Evolutionary conservation across 2,888 invertebrate species (phyloP).

Genomic region (Drosophila quinaria): DNA sequence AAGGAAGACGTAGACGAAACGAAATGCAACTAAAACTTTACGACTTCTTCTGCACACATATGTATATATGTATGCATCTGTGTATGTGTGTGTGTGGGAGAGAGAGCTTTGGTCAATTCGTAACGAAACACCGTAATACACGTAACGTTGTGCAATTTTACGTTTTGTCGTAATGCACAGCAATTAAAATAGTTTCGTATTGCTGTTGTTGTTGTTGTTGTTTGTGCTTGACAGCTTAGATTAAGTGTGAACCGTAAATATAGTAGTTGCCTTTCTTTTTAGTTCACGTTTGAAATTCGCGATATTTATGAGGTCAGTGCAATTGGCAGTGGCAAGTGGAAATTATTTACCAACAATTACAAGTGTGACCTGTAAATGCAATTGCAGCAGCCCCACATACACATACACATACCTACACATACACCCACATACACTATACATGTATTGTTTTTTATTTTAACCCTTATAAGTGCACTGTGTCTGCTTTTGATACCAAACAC

Average conservation of each 20-base stretch:
- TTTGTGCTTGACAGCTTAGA: conserved; percentile 78
- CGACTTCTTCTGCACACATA: conserved; percentile 55
- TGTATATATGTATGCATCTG: conserved; percentile 5
- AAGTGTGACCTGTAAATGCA: conserved; percentile 35
- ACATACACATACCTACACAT: background rate
- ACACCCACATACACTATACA: background rate
- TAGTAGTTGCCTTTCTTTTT: conserved; percentile 49
- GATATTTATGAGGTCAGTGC: conserved; percentile 65
- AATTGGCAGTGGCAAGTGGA: conserved; percentile 52
- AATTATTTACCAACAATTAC: conserved; percentile 68
- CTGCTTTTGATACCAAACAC: background rate
- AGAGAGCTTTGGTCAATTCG: conserved; percentile 43
- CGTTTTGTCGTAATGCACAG: conserved; percentile 63
- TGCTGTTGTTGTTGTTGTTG: conserved; percentile 19
- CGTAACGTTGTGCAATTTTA: conserved; percentile 63
- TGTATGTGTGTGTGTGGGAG: conserved; percentile 2
- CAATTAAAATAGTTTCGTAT: conserved; percentile 62
- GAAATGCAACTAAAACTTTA: conserved; percentile 76
- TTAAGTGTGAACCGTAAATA: conserved; percentile 84
- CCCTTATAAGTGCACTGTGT: conserved; percentile 1
- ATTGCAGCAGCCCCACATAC: background rate
- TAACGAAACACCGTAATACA: conserved; percentile 50
- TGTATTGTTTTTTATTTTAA: conserved; percentile 9
- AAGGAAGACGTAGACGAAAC: conserved; percentile 51
- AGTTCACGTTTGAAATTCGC: conserved; percentile 30